Evolutionary conservation across 2,113 vertebrate species (phyloP).

Genomic region (Raja brachyura): DNA sequence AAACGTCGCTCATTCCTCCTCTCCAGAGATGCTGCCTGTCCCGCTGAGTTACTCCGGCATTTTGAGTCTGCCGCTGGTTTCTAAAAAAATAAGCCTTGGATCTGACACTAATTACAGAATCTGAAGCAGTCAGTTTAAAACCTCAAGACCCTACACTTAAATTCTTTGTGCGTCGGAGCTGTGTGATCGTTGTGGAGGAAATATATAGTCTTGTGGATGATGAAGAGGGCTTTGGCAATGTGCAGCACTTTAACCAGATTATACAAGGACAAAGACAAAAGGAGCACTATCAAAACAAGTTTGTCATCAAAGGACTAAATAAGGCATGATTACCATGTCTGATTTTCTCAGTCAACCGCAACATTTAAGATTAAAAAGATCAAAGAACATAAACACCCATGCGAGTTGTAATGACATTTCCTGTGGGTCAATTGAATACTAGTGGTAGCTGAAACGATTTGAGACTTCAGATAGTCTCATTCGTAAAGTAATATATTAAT

Average conservation of each 20-base stretch:
- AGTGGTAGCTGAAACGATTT: not conserved
- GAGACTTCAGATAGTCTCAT: not conserved
- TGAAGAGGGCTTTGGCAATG: not conserved
- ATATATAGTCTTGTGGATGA: not conserved
- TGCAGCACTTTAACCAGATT: not conserved
- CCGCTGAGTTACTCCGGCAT: too few species aligned
- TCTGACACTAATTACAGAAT: not conserved
- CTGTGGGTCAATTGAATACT: not conserved
- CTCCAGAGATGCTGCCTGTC: too few species aligned
- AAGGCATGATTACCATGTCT: not conserved
- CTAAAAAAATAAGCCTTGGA: not conserved
- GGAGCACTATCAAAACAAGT: not conserved
- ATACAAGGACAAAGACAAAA: not conserved
- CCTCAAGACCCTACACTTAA: not conserved
- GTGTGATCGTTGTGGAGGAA: not conserved
- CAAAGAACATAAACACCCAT: not conserved
- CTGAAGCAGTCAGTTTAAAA: not conserved
- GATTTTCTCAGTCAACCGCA: not conserved
- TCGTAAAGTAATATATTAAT: not conserved
- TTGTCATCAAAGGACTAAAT: not conserved
- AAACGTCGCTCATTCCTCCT: too few species aligned
- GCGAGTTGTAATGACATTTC: not conserved
- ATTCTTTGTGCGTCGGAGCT: not conserved
- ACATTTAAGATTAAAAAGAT: not conserved
- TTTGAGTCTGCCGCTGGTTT: not conserved